Evolutionary conservation across 2,797 vertebrate species (phyloP), one percentile per base, ranked within the genome.

Genomic region (Tinamus major): DNA sequence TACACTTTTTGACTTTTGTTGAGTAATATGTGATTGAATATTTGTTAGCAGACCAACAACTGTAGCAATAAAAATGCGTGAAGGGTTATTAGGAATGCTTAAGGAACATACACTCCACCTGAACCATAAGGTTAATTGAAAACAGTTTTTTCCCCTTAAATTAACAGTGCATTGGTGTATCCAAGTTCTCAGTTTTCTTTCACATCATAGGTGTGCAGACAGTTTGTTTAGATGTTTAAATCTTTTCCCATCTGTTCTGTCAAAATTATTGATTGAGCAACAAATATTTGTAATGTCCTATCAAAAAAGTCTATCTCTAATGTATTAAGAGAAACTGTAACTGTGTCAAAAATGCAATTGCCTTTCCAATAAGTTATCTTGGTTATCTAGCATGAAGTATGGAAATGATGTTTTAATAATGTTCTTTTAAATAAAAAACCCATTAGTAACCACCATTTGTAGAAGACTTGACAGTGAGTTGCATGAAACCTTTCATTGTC

Each of bases 101-200:
- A 51, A 86, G 49, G 61, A 91, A 42, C 31, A 71, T 85, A 83
- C 65, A 74, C 84, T 77, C 76, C 79, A 97, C 97, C 97, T 97
- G 96, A 97, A 96, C 91, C 84, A 71, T 37, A 95, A 95, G 89
- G 93, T 96, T 97, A 97, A 93, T 90, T 96, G 92, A 79, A 88
- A 91, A 79, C 94, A 89, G 46, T 59, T 92, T 84, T 63, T 53
- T 21, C 42, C 62, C 80, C 83, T 93, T 95, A 94, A 96, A 94
- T 96, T 96, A 96, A 87, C 79, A 67, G 88, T 97, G 89, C 95
- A 95, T 95, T 96, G 93, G 94, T 97, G 83, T 88, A 94, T 97
- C 87, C 92, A 94, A 95, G 94, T 97, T 98, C 97, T 80, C 97
- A 97, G 97, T 98, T 98, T 98, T 97, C 97, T 97, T 97, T 98